A percentile compares a stretch with the other conserved stretches of the same genome.
Conservation (phyloP, 2,888 invertebrate genomes). For the Plebejus melissa region DNA sequence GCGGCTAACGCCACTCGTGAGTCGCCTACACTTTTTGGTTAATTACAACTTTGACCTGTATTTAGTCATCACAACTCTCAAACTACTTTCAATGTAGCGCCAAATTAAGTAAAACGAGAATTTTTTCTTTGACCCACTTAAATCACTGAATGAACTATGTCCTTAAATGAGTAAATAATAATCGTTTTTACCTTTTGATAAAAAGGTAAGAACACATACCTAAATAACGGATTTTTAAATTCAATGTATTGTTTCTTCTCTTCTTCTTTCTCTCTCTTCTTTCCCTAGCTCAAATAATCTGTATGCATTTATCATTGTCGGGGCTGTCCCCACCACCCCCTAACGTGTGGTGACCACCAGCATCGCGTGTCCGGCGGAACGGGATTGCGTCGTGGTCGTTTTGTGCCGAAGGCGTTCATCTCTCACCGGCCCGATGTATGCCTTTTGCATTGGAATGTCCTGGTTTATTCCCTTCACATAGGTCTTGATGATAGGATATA, state of each 20-base stretch:
- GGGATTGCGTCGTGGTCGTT: slow-evolving; percentile 20
- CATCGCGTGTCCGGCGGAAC: slow-evolving; percentile 23
- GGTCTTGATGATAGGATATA: no score
- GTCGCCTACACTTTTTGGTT: background rate
- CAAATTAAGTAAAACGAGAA: slow-evolving; percentile 2
- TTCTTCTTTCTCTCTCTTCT: no score
- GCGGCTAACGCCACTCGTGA: background rate
- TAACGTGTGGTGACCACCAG: background rate
- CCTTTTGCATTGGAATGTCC: slow-evolving; percentile 15
- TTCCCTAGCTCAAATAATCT: background rate
- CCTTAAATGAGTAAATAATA: background rate
- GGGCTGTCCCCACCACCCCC: background rate
- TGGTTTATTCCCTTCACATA: background rate
- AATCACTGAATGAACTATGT: slow-evolving; percentile 1
- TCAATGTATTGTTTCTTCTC: no score
- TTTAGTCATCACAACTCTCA: slow-evolving; percentile 2
- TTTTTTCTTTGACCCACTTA: slow-evolving; percentile 11
- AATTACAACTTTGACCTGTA: background rate
- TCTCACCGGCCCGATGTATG: background rate
- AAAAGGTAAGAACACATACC: no score
- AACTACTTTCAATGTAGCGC: slow-evolving; percentile 7
- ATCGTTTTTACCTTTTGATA: background rate
- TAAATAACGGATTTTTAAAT: no score
- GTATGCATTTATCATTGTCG: background rate
- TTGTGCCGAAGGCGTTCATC: slow-evolving; percentile 26